These are phyloP conservation scores for Thamnophis elegans DNA, from an alignment of 2,797 vertebrate species.

Conservation along the genomic window DNA sequence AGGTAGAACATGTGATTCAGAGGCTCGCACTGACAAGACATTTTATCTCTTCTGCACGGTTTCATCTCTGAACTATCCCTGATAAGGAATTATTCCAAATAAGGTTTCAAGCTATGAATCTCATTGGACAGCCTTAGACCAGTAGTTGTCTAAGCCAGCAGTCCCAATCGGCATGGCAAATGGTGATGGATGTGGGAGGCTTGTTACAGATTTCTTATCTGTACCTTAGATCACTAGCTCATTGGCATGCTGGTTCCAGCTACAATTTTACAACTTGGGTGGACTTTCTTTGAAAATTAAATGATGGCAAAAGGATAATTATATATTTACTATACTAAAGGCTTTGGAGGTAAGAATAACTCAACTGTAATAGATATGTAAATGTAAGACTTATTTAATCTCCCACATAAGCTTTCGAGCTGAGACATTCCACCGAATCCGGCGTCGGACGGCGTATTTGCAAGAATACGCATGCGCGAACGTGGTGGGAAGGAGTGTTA, in stretches of 20 bases:
- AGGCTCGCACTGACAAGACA: not conserved
- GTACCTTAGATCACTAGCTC: not conserved
- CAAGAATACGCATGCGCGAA: too few species aligned
- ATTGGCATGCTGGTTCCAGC: not conserved
- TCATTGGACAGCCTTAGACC: not conserved
- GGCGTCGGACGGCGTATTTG: too few species aligned
- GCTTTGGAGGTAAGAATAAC: not conserved
- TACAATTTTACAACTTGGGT: not conserved
- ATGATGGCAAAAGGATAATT: not conserved
- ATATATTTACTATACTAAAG: not conserved
- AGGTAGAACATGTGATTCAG: not conserved
- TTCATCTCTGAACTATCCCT: not conserved
- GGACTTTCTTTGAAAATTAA: not conserved
- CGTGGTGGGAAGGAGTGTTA: too few species aligned
- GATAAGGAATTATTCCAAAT: not conserved
- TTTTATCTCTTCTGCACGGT: not conserved
- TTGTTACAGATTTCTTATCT: not conserved
- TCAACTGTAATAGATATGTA: not conserved
- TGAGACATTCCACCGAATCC: too few species aligned
- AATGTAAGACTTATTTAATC: not conserved
- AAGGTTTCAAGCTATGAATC: not conserved
- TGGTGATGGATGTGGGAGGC: not conserved
- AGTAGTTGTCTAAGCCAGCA: not conserved
- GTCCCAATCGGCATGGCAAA: not conserved
- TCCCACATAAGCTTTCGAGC: not conserved